Base-by-base conservation (phyloP, 2,888 invertebrate species). In the Pristionchus mayeri region DNA sequence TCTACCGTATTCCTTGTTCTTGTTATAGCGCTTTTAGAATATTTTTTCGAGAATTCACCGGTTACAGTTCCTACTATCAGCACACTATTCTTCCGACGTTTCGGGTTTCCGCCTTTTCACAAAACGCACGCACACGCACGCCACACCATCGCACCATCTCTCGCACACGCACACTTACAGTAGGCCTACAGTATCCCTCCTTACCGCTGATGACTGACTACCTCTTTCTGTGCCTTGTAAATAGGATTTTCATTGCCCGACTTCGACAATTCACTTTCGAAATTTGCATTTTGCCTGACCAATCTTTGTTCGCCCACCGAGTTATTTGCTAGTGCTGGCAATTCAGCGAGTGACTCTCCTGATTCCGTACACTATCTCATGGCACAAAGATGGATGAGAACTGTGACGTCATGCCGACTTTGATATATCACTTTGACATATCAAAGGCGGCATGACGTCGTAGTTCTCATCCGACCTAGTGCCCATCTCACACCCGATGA, bases 201-300 rank as follows among this genome's bases (percentile, higher is more conserved):
- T 24, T 6, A 11, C 63, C 27, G n/a, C n/a, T 63, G 30, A 27
- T 37, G n/a, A n/a, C n/a, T n/a, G n/a, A 6, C 71, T 71, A 71
- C 71, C 71, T 71, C 71, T 18, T n/a, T 44, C 44, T 34, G 71
- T 71, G 71, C 71, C 71, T 71, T 71, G 40, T 71, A 21, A 71
- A 13, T 71, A 71, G 40, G 71, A 44, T 40, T 6, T 71, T 40
- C 44, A 71, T 71, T 71, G 71, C 71, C 71, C 40, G n/a, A 13
- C 44, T 7, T 24, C n/a, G n/a, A 71, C n/a, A 40, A 11, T 44
- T 44, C 30, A 3, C 9, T 44, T 44, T 44, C 44, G 44, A 44
- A 44, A 13, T 9, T 44, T 9, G 7, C 6, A 44, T 9, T 44
- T 44, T 44, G 7, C 44, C 44, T 44, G 44, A 44, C 44, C 13